These are phyloP conservation scores for Pterophyllum scalare DNA, from an alignment of 2,113 vertebrate genomes.

Conservation along the genomic window DNA sequence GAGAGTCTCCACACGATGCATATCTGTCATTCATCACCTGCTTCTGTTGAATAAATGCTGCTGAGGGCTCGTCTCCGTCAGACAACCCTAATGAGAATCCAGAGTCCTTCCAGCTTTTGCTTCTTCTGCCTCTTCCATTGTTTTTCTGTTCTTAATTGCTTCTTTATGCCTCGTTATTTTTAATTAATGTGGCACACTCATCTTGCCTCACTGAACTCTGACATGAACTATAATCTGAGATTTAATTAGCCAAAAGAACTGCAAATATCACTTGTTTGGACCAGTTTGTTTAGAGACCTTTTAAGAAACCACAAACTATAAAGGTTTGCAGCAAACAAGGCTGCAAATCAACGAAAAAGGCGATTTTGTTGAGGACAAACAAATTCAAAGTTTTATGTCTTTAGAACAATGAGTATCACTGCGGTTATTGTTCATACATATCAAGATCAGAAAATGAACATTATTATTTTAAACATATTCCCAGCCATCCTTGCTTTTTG, in stretches of 20 bases:
- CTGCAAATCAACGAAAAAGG: not conserved
- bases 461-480: not conserved
- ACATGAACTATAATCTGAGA: not conserved
- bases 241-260: constrained; percentile 11
- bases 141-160: constrained; percentile 13
- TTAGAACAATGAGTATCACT: not conserved
- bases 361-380: not conserved
- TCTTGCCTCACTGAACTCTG: constrained; percentile 14
- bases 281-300: not conserved
- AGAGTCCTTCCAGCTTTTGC: not conserved
- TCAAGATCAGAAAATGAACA: not conserved
- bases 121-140: constrained; percentile 1
- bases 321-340: not conserved
- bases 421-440: not conserved
- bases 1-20: not conserved
- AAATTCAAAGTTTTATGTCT: not conserved
- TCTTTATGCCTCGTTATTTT: constrained; percentile 6
- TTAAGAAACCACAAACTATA: not conserved
- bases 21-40: not conserved
- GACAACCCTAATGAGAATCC: not conserved
- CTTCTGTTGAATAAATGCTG: not conserved
- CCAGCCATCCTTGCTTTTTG: not conserved
- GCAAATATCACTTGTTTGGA: not conserved
- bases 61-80: not conserved
- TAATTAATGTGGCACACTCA: not conserved